Percentiles rank a stretch among this genome's conserved stretches.
Evolutionary conservation across 2,113 vertebrate species (phyloP).

Genomic region (Dipodomys ordii): DNA sequence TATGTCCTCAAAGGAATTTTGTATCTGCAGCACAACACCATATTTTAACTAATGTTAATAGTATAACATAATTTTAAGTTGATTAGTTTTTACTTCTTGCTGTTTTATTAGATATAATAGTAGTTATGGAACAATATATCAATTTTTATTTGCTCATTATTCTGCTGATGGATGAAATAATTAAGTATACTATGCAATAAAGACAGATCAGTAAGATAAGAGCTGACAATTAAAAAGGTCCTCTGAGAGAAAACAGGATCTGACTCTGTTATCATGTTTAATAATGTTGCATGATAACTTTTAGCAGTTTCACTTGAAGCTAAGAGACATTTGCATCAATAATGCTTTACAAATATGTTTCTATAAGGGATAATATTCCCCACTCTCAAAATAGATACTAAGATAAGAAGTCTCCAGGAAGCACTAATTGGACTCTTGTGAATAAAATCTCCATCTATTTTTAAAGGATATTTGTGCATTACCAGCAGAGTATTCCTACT

Average conservation of each 20-base stretch:
- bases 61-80: not conserved
- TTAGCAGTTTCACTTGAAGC: slow-evolving; percentile 66
- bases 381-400: slow-evolving; percentile 66
- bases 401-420: slow-evolving; percentile 67
- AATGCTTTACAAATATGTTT: slow-evolving; percentile 81
- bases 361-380: slow-evolving; percentile 72
- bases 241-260: slow-evolving; percentile 26
- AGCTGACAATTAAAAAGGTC: slow-evolving; percentile 36
- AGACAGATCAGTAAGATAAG: not conserved
- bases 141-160: not conserved
- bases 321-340: slow-evolving; percentile 72
- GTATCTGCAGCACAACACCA: not conserved
- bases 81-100: not conserved
- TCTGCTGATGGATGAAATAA: not conserved
- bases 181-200: slow-evolving; percentile 30
- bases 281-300: slow-evolving; percentile 68
- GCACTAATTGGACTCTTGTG: slow-evolving; percentile 85
- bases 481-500: slow-evolving; percentile 69
- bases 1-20: not conserved
- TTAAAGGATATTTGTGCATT: slow-evolving; percentile 81
- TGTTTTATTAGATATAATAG: not conserved
- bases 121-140: not conserved
- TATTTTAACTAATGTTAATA: not conserved
- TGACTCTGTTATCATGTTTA: slow-evolving; percentile 61
- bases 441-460: slow-evolving; percentile 79